Conservation (phyloP, 2,113 vertebrate genomes). For the Pyxicephalus adspersus region DNA sequence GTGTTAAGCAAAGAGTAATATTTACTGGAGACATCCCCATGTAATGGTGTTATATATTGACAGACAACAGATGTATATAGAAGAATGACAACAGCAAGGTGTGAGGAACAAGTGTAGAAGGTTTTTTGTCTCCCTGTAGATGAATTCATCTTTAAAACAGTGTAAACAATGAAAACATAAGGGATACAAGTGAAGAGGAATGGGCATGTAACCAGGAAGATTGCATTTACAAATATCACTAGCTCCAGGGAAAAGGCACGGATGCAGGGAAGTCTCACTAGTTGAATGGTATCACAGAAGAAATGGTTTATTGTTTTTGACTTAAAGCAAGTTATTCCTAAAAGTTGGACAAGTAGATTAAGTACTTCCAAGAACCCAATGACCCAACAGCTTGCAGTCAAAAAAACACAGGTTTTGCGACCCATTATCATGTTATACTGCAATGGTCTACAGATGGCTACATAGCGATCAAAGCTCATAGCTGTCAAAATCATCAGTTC, state of each 20-base stretch:
- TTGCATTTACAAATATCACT: background rate
- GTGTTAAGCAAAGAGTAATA: constrained; percentile 1
- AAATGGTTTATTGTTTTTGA: constrained; percentile 34
- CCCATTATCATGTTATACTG: background rate
- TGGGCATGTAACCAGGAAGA: background rate
- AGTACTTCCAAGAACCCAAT: no score
- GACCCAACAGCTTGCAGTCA: background rate
- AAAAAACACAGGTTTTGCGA: background rate
- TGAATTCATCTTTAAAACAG: background rate
- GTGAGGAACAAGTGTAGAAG: constrained; percentile 43
- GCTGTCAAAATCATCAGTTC: background rate
- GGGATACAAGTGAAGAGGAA: background rate
- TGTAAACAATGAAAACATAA: background rate
- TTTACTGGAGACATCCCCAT: background rate
- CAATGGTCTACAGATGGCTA: background rate
- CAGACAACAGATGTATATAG: background rate
- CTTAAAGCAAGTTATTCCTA: background rate
- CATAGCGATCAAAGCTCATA: constrained; percentile 1
- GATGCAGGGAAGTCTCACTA: background rate
- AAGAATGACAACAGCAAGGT: background rate
- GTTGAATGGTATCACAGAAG: constrained; percentile 4
- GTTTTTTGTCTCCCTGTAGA: background rate
- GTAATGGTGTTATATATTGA: background rate
- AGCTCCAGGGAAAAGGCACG: background rate
- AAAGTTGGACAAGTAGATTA: background rate